Base-by-base conservation (phyloP, 1,140 invertebrate genomes). In the Musca domestica region DNA sequence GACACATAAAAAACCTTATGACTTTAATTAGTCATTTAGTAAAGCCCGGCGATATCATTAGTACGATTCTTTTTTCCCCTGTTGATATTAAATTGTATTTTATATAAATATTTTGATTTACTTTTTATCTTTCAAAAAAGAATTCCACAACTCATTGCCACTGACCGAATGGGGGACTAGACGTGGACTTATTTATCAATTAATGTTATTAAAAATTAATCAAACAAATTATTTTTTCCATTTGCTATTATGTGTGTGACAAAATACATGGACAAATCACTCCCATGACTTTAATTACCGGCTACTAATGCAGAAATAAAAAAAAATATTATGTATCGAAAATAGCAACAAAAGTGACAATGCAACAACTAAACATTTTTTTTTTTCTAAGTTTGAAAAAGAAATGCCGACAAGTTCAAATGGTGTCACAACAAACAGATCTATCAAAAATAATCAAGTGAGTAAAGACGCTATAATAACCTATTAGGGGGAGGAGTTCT, bases 281-380 rank as follows among this genome's bases (percentile, higher is more conserved):
- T 75, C 76, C 76, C 76, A 78, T 78, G 76, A 78, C 76, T 78
- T 78, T 76, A 78, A 78, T 78, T 78, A 78, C 20, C 15, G 34
- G 6, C 34, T 12, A 41, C 34, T 41, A n/a, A n/a, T n/a, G 34
- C 34, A 41, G 10, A 41, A 41, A 41, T 12, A 58, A 0, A 41
- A 61, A 61, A 19, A 61, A 61, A 61, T 2, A 23, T 10, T 14
- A 54, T n/a, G n/a, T n/a, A n/a, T n/a, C n/a, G n/a, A n/a, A n/a
- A n/a, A n/a, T n/a, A n/a, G n/a, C n/a, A n/a, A n/a, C n/a, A n/a
- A n/a, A n/a, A n/a, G n/a, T n/a, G n/a, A n/a, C n/a, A n/a, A n/a
- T n/a, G 23, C 7, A 54, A 58, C 23, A 58, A 58, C 14, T 58
- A 19, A 51, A 51, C 48, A 51, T 51, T 10, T 9, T 5, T 51